Conservation (phyloP, 2,797 vertebrate genomes). For the Chiroxiphia lanceolata region DNA sequence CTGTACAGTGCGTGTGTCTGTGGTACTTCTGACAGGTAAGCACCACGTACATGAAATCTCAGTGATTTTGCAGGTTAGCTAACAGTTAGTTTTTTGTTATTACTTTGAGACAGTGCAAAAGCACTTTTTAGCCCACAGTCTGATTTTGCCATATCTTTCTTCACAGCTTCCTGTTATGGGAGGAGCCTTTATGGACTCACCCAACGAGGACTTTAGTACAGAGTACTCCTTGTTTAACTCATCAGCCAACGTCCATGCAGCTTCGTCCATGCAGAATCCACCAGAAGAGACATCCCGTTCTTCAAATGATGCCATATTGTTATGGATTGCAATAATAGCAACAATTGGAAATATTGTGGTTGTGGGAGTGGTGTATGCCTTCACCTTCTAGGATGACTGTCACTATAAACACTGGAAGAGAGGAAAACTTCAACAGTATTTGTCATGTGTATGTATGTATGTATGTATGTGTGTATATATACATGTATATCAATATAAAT, state of each 20-base stretch:
- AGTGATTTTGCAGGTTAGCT: background rate
- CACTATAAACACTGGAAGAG: background rate
- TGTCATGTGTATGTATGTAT: constrained; percentile 35
- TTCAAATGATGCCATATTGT: constrained; percentile 93
- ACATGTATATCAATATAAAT: constrained; percentile 64
- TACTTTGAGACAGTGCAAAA: background rate
- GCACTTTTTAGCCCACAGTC: background rate
- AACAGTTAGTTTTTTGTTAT: background rate
- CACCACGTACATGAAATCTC: rapidly evolving
- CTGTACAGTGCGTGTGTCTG: too few relatives aligned
- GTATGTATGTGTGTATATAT: constrained; percentile 53
- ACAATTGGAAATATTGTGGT: constrained; percentile 98
- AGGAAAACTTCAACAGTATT: constrained; percentile 19
- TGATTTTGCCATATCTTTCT: constrained; percentile 41
- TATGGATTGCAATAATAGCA: constrained; percentile 97
- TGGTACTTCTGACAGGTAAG: background rate
- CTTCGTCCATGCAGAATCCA: constrained; percentile 81
- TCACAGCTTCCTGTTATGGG: constrained; percentile 96
- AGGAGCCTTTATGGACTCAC: constrained; percentile 97
- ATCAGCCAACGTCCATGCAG: constrained; percentile 88
- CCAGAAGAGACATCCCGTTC: constrained; percentile 86
- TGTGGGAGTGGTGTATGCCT: constrained; percentile 95
- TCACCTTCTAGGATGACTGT: constrained; percentile 87
- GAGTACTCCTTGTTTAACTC: constrained; percentile 98
- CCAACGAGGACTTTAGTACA: constrained; percentile 92